Percentiles rank a stretch among this genome's conserved stretches.
These are phyloP conservation scores for Anoplius nigerrimus DNA, from an alignment of 2,888 invertebrate genomes.

Conservation along the genomic window DNA sequence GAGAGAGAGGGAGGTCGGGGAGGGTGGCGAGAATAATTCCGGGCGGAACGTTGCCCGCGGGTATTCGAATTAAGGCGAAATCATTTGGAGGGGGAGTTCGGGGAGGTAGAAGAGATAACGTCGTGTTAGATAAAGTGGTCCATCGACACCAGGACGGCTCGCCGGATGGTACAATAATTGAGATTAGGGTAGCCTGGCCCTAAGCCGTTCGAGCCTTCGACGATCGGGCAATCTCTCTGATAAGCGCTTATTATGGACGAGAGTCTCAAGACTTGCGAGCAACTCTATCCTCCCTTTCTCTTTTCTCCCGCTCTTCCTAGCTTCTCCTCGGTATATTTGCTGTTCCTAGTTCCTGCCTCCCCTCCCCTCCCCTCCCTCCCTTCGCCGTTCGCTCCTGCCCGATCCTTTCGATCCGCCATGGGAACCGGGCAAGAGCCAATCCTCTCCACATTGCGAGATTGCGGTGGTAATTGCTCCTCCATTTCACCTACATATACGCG, in stretches of 20 bases:
- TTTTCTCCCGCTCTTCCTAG: neutral
- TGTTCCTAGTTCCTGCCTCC: too few species aligned
- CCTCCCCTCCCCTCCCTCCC: neutral
- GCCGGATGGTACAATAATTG: constrained; percentile 53
- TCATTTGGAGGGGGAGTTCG: constrained; percentile 9
- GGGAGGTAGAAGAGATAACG: constrained; percentile 44
- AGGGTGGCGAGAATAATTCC: constrained; percentile 58
- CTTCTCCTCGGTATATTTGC: neutral
- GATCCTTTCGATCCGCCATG: neutral
- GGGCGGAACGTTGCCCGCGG: constrained; percentile 61
- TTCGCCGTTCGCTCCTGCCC: constrained; percentile 10
- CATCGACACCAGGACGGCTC: constrained; percentile 33
- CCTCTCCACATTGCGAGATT: constrained; percentile 48
- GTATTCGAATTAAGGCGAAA: constrained; percentile 65
- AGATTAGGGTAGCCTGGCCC: constrained; percentile 52
- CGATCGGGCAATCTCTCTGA: constrained; percentile 51
- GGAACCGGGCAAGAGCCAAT: constrained; percentile 22
- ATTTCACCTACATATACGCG: constrained; percentile 46
- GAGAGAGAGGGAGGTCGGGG: neutral
- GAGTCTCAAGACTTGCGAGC: constrained; percentile 43
- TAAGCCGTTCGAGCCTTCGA: constrained; percentile 52
- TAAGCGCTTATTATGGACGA: constrained; percentile 54
- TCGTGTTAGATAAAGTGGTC: constrained; percentile 41
- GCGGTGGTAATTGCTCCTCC: constrained; percentile 61
- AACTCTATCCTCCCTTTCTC: constrained; percentile 29